Conservation (phyloP, 2,797 vertebrate genomes). For the Apodemus agrarius region DNA sequence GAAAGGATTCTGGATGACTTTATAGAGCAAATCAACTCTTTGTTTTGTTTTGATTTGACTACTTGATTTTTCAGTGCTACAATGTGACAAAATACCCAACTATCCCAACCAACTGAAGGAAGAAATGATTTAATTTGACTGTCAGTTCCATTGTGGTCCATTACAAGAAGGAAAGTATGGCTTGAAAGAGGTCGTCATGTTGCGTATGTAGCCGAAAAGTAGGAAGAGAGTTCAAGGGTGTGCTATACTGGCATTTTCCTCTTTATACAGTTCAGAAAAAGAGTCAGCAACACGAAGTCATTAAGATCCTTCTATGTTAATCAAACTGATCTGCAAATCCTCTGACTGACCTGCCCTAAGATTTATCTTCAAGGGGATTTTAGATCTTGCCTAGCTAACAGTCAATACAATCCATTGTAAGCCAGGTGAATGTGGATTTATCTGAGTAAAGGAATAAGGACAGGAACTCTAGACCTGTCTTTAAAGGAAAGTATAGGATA, state of each 20-base stretch:
- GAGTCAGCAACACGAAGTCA: neutral
- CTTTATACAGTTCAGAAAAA: neutral
- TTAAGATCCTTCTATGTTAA: neutral
- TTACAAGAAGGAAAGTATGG: neutral
- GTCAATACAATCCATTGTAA: neutral
- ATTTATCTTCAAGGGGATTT: neutral
- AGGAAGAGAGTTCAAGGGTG: neutral
- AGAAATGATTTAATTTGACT: neutral
- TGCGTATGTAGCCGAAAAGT: neutral
- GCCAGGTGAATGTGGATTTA: neutral
- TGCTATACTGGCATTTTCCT: neutral
- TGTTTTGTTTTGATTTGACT: neutral
- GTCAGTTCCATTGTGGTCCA: neutral
- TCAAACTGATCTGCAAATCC: neutral
- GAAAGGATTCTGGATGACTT: neutral
- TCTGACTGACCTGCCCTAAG: neutral
- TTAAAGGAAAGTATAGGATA: neutral
- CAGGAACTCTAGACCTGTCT: neutral
- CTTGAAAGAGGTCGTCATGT: neutral
- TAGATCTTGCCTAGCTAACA: neutral
- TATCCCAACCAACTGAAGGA: neutral
- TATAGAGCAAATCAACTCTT: neutral
- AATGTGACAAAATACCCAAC: too few species aligned
- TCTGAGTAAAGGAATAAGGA: neutral
- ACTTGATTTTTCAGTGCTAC: neutral